Base-by-base conservation (phyloP, 1,140 invertebrate species). In the Probaryconus sp. region DNA sequence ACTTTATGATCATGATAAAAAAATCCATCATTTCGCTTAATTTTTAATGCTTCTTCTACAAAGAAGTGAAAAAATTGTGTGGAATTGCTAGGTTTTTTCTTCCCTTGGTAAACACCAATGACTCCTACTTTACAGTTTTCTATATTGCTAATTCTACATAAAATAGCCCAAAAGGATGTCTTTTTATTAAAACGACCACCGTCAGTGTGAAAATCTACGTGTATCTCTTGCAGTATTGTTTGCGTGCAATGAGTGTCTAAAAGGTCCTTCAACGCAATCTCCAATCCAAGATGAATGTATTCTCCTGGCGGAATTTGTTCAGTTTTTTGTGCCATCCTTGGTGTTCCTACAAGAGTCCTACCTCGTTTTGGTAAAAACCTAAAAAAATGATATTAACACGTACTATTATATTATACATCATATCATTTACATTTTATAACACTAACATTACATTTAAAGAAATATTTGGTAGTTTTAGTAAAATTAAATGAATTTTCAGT, bases 121-220 rank as follows among this genome's bases (percentile, higher is more conserved):
- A 56, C 11, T 14, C 26, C 53, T 18, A 55, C 20, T 26, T 53
- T 13, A n/a, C n/a, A 14, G 6, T 40, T 40, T 16, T 40, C 20
- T 1, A 55, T 2, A 24, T 55, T 42, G 30, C 4, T 1, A 11
- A 55, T 43, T 45, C 10, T 47, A 21, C 28, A 35, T 31, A 31
- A 60, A 47, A 60, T 24, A 11, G 42, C 42, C 55, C 55, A 60
- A 4, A 21, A 5, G 37, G 18, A 13, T 9, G 14, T 9, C 28
- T 47, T 45, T 14, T 47, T 45, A 37, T 60, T 60, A 2, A 60
- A 14, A 1, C 31, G 28, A 33, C 13, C 55, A 21, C 55, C 55
- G 10, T 60, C 55, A 37, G 42, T 16, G 20, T 47, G 14, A 14
- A 60, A 3, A 31, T 60, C 42, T 2, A 60, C 0, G 3, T 10